phyloP scores from a whole-genome alignment of 2,113 vertebrate genomes.

The Sterna hirundo region DNA sequence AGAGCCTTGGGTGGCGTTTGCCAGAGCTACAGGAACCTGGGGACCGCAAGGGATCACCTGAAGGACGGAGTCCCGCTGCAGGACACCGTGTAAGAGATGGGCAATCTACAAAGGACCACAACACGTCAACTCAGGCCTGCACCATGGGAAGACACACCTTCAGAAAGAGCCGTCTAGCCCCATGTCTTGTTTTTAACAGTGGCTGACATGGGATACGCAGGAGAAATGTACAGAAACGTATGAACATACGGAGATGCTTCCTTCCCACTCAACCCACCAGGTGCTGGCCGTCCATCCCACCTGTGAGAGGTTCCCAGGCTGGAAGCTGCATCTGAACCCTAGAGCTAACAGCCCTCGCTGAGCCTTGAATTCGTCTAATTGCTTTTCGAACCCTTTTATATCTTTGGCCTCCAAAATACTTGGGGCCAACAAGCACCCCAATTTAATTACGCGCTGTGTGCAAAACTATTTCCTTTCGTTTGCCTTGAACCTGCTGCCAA shows the following conservation, averaged over 20 bases:
- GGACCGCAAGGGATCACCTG: too few species aligned
- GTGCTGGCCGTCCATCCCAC: not conserved
- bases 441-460: not conserved
- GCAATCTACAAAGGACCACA: not conserved
- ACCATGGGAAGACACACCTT: not conserved
- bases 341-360: not conserved
- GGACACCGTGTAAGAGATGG: not conserved
- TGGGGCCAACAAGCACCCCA: not conserved
- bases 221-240: not conserved
- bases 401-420: not conserved
- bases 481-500: not conserved
- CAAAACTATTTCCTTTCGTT: not conserved
- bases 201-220: not conserved
- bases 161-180: not conserved
- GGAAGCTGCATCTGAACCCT: not conserved
- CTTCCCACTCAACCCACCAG: not conserved
- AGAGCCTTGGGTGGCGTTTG: not conserved
- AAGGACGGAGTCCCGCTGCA: not conserved
- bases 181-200: not conserved
- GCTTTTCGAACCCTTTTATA: not conserved
- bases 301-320: not conserved
- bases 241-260: not conserved
- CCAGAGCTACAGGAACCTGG: not conserved
- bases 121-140: rapidly evolving
- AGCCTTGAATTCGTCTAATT: not conserved